Conservation (phyloP, 2,797 vertebrate species). For the Falco cherrug region DNA sequence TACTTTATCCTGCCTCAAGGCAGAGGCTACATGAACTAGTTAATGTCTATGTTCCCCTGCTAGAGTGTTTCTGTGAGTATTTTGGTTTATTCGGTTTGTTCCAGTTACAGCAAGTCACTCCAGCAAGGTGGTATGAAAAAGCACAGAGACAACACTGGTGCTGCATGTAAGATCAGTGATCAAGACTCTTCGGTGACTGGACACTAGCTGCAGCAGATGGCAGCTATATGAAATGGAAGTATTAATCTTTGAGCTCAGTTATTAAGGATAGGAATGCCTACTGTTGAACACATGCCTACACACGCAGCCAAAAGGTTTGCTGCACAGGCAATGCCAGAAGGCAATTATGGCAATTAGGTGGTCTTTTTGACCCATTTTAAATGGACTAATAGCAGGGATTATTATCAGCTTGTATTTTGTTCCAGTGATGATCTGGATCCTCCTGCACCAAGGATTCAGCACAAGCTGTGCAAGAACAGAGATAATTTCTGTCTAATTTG, state of each 20-base stretch:
- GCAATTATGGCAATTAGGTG: conserved; percentile 33
- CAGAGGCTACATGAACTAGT: neutral
- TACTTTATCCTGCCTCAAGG: neutral
- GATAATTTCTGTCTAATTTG: neutral
- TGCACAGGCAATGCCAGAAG: neutral
- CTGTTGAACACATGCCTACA: neutral
- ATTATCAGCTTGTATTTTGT: neutral
- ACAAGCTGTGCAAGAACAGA: neutral
- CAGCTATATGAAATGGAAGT: neutral
- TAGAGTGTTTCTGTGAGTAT: neutral
- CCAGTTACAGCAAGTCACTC: neutral
- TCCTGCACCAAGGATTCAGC: neutral
- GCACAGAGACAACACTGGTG: neutral
- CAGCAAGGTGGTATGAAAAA: neutral
- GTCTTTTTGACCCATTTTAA: conserved; percentile 19
- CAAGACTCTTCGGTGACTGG: neutral
- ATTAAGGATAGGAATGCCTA: neutral
- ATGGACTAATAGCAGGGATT: neutral
- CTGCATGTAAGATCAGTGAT: neutral
- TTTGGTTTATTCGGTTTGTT: neutral
- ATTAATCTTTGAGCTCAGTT: neutral
- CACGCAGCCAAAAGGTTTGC: neutral
- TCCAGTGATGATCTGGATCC: neutral
- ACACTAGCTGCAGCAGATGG: neutral
- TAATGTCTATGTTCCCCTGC: neutral